phyloP scores from a whole-genome alignment of 2,797 vertebrate genomes.

The Sebastiscus albofasciatus region DNA sequence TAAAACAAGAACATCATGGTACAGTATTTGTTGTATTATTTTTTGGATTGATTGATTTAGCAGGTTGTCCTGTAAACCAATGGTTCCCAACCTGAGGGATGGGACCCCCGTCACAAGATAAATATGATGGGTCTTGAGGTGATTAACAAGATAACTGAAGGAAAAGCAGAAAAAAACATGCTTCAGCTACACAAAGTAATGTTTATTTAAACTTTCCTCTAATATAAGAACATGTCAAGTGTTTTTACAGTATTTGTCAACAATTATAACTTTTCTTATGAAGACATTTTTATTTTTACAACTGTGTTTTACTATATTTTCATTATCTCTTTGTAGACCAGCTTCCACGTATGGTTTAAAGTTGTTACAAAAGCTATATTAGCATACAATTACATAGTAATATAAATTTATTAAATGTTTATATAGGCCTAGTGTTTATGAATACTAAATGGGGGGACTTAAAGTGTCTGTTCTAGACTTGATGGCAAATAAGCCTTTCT shows the following conservation, averaged over 20 bases:
- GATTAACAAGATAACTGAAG: not conserved
- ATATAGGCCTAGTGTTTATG: too few relatives aligned
- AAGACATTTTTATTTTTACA: not conserved
- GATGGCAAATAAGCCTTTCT: not conserved
- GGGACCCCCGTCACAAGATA: not conserved
- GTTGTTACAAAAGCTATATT: not conserved
- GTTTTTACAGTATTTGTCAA: not conserved
- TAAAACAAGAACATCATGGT: not conserved
- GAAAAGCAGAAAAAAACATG: not conserved
- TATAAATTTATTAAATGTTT: not conserved
- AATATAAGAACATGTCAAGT: not conserved
- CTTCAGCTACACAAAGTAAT: not conserved
- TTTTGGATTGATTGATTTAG: not conserved
- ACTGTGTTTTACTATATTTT: not conserved
- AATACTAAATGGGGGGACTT: not conserved
- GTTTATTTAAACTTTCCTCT: not conserved
- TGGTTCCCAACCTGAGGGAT: not conserved
- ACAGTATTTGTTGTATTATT: not conserved
- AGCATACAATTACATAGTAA: not conserved
- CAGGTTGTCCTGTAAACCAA: not conserved
- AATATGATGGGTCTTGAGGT: not conserved
- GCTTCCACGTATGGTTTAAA: not conserved
- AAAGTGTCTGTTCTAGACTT: not conserved
- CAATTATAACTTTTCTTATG: accelerated
- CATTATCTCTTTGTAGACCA: not conserved